Conservation (phyloP, 2,797 vertebrate species). For the Babyrousa celebensis region DNA sequence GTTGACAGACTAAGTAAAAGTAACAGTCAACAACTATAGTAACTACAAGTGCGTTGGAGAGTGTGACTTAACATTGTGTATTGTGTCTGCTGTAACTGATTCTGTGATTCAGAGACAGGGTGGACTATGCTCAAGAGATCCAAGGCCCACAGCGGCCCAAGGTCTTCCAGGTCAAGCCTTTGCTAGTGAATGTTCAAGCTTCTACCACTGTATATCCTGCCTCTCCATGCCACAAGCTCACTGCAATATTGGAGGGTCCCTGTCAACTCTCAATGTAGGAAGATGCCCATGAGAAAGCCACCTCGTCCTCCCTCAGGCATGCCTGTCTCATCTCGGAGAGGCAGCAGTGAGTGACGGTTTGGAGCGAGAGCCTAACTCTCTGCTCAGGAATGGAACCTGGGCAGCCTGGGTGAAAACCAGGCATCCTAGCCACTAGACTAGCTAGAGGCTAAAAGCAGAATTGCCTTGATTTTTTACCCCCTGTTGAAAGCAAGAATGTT, state of each 20-base stretch:
- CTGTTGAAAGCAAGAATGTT: too few relatives aligned
- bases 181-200: background rate
- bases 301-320: background rate
- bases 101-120: background rate
- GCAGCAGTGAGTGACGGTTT: too few relatives aligned
- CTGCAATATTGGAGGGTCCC: background rate
- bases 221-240: background rate
- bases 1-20: constrained; percentile 87
- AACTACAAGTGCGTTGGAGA: background rate
- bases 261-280: background rate
- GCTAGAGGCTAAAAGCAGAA: too few relatives aligned
- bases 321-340: too few relatives aligned
- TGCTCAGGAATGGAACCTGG: too few relatives aligned
- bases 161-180: background rate
- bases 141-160: background rate
- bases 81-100: background rate
- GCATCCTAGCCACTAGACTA: too few relatives aligned
- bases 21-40: constrained; percentile 37
- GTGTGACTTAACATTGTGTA: background rate
- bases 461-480: too few relatives aligned
- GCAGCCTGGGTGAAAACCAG: too few relatives aligned
- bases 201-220: background rate
- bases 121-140: background rate
- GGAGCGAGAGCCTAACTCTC: too few relatives aligned
- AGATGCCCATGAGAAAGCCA: background rate